Conservation (phyloP, 2,797 vertebrate genomes). For the Anguilla marmorata region DNA sequence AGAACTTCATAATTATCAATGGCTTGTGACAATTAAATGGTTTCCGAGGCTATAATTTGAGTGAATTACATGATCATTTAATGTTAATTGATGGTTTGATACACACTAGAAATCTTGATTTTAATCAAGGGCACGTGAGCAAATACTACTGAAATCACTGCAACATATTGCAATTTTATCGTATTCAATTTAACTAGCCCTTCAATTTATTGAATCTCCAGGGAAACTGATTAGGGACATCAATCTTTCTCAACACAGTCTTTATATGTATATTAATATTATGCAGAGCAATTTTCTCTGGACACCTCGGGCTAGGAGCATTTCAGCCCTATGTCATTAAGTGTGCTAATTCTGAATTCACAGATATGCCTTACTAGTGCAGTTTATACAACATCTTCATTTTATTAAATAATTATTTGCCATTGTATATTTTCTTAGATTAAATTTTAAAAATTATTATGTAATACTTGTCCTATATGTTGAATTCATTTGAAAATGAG, state of each 20-base stretch:
- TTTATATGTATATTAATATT: conserved; percentile 27
- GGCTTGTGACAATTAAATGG: not conserved
- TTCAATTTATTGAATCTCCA: conserved; percentile 43
- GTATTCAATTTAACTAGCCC: conserved; percentile 63
- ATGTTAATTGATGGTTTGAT: conserved; percentile 9
- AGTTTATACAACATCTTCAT: not conserved
- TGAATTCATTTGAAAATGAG: no score
- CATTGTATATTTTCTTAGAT: no score
- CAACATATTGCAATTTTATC: conserved; percentile 58
- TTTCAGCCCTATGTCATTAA: not conserved
- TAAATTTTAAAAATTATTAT: no score
- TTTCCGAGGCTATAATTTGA: not conserved
- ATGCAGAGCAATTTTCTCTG: conserved; percentile 9
- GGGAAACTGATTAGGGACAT: not conserved
- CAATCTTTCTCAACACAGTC: conserved; percentile 24
- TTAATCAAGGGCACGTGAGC: conserved; percentile 64
- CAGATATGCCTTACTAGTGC: not conserved
- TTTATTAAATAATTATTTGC: not conserved
- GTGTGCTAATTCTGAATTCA: not conserved
- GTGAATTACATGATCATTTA: not conserved
- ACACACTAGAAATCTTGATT: conserved; percentile 22
- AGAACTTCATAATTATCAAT: not conserved
- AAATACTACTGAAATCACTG: conserved; percentile 59
- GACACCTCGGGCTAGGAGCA: not conserved
- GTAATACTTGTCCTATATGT: no score